phyloP scores from a whole-genome alignment of 1,140 invertebrate genomes.

The Diploscapter pachys region DNA sequence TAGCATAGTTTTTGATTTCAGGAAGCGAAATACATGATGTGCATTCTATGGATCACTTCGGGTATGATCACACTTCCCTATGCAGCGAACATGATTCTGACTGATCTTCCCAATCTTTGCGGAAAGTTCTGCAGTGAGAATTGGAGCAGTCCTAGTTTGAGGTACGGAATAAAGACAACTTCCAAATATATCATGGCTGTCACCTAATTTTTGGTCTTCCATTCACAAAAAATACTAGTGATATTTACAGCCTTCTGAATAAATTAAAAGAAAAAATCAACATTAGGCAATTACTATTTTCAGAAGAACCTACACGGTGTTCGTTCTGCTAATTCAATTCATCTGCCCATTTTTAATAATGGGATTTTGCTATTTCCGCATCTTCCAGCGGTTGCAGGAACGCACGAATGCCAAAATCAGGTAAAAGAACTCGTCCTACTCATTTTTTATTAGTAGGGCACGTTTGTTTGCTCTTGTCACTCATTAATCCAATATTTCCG shows the following conservation, averaged over 20 bases:
- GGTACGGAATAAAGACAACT: slow-evolving; percentile 52
- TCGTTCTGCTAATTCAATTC: slow-evolving; percentile 53
- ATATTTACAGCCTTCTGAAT: not conserved
- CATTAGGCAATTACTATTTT: slow-evolving; percentile 25
- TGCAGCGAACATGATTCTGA: slow-evolving; percentile 48
- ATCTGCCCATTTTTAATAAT: slow-evolving; percentile 55
- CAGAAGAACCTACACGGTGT: slow-evolving; percentile 55
- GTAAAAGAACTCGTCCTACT: not conserved
- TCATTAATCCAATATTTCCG: too few relatives aligned
- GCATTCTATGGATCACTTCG: slow-evolving; percentile 49
- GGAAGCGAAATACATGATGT: slow-evolving; percentile 21
- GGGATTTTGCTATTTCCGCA: slow-evolving; percentile 45
- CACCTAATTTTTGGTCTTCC: too few relatives aligned
- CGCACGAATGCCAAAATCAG: slow-evolving; percentile 43
- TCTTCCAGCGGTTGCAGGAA: slow-evolving; percentile 35
- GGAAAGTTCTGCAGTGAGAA: slow-evolving; percentile 54
- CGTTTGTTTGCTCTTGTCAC: too few relatives aligned
- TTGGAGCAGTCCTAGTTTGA: slow-evolving; percentile 38
- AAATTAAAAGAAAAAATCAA: not conserved
- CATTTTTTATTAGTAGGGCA: too few relatives aligned
- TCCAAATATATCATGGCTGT: slow-evolving; percentile 43
- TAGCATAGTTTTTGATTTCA: not conserved
- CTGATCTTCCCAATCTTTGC: slow-evolving; percentile 36
- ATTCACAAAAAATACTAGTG: too few relatives aligned
- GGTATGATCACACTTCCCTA: slow-evolving; percentile 51